Evolutionary conservation across 2,888 invertebrate genomes (phyloP), one percentile per base, ranked within the genome.

Genomic region (Xestia ashworthii): DNA sequence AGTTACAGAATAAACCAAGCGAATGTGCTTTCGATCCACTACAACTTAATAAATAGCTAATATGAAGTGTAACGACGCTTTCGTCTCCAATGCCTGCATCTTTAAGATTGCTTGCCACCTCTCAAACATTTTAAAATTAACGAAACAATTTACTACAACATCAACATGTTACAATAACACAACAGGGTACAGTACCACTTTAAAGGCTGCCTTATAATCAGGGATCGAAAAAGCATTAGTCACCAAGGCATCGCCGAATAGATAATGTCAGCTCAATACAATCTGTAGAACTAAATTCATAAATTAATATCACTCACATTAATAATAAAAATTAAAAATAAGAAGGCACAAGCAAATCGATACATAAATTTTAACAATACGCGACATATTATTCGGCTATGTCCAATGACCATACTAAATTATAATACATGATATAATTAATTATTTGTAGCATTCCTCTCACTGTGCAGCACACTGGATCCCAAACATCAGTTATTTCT

Each of bases 401-500:
- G 95, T 93, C 95, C 91, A 91, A 93, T 92, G 96, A 95, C 94
- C 92, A 91, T 91, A 93, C 93, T 95, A 94, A 92, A 95, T 95
- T 95, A 96, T 94, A 95, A 95, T 95, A 95, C 93, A 95, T 93
- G 94, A 95, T 95, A 96, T 94, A 95, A 95, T 95, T 95, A 95
- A 94, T 95, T 94, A 95, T 96, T 96, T 96, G 96, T 96, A 96
- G 95, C 95, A 95, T 95, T 94, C 94, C 91, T 95, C 94, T 96
- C 95, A 96, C 95, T 96, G 96, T 93, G 96, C 96, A 94, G 96
- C 93, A 94, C 96, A 96, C 95, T 95, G 95, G 94, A 94, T 93
- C 89, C 94, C 94, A 90, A 94, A 94, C 90, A 92, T 91, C 94
- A 96, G 97, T 98, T 98, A 98, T 97, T 98, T 98, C 96, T 97